Base-by-base conservation (phyloP, 2,113 vertebrate species). In the Lutjanus erythropterus region DNA sequence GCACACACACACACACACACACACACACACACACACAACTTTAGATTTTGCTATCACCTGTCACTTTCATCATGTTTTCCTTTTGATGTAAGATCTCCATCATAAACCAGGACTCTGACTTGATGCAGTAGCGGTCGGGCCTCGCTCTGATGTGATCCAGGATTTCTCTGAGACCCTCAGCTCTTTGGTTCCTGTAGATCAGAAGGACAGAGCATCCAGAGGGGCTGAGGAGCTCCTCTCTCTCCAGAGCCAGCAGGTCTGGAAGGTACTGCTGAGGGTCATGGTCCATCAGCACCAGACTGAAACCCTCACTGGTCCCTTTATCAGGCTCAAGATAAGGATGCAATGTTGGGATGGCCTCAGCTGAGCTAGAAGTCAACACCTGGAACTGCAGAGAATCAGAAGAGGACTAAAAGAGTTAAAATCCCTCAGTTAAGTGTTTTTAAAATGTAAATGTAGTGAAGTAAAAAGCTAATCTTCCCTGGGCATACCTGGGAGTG, bases 281-380 rank as follows among this genome's bases (percentile, higher is more conserved):
- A 0, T 94, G 92, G 76, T 95, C 93, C 92, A 95, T 94, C 46
- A 95, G 73, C 31, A 95, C 84, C 62, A 95, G 83, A 52, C 75
- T 55, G 44, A 94, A 64, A 0, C 55, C 64, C 9, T 53, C 46
- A 0, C 78, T 31, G 52, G 14, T 11, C 9, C n/a, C 73, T n/a
- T 56, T 14, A 15, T 71, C 31, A 25, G 50, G 25, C 16, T 81
- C 75, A 5, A 91, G 65, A 12, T 46, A 29, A 1, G 69, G 23
- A 5, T 1, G 23, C 67, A 95, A 27, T 1, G 44, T 62, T 14
- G 80, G 71, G 68, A 94, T 93, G 79, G 87, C 92, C 16, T 92
- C 85, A 1, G 80, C 60, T 2, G 93, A 94, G 56, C 87, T 88
- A 8, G 75, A 91, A 0, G 74, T 76, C 75, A 95, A 56, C 60